phyloP scores from a whole-genome alignment of 1,140 invertebrate species.

The Megathymus violae region DNA sequence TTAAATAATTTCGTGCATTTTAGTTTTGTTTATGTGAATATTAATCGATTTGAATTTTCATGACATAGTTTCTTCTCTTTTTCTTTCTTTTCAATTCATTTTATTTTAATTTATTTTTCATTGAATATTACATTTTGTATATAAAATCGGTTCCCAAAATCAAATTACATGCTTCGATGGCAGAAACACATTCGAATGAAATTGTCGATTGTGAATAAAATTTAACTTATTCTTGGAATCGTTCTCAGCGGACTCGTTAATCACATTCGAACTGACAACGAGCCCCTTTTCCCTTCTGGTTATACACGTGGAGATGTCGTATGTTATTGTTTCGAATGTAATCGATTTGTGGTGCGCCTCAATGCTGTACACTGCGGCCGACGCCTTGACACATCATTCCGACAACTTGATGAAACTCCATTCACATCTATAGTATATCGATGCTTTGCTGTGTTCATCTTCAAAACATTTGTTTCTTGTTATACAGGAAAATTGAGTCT shows the following conservation, averaged over 20 bases:
- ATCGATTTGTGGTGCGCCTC: conserved; percentile 45
- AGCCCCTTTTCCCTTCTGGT: not conserved
- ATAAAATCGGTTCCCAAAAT: too few species aligned
- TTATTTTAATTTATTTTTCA: too few species aligned
- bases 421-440: not conserved
- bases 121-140: too few species aligned
- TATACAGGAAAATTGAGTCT: not conserved
- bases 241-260: too few species aligned
- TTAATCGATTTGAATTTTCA: too few species aligned
- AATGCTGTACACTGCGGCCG: conserved; percentile 37
- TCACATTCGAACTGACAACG: not conserved
- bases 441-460: not conserved
- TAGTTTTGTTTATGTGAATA: too few species aligned
- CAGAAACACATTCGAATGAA: too few species aligned
- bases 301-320: conserved; percentile 14
- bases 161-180: too few species aligned
- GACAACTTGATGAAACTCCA: conserved; percentile 12
- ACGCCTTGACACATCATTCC: conserved; percentile 9
- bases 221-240: too few species aligned
- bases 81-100: too few species aligned
- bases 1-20: too few species aligned
- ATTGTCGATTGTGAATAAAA: conserved; percentile 1
- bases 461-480: not conserved
- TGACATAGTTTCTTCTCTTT: too few species aligned
- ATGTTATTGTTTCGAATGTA: conserved; percentile 37